Evolutionary conservation across 2,113 vertebrate genomes (phyloP), one percentile per base, ranked within the genome.

Genomic region (Thalassarche chlororhynchos): DNA sequence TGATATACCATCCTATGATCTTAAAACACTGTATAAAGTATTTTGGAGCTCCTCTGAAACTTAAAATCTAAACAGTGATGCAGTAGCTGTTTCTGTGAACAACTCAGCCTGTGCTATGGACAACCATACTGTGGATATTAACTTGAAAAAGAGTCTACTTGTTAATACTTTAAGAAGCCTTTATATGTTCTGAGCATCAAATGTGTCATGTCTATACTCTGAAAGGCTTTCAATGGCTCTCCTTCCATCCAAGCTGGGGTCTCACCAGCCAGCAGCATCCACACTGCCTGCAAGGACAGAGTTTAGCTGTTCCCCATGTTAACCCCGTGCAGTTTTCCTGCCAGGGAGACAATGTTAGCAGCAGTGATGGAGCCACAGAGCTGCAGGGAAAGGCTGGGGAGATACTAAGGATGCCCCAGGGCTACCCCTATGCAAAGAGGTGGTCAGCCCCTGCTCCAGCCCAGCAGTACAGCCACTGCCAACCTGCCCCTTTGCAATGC

Each of bases 401-500:
- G 44, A 36, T 17, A 9, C 12, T 17, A 40, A 25, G 12, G 18
- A 26, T 58, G n/a, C 15, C 64, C 32, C 51, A 74, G 12, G n/a
- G 8, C 20, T 70, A 28, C 11, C 19, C 8, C 55, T 55, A 42
- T n/a, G 42, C 0, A 8, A 86, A 94, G 76, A 46, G 29, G 24
- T 1, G 10, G n/a, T 46, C 60, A 60, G 34, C 11, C 2, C 17
- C 40, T 71, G 38, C 34, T 76, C 24, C 52, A 86, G 47, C 52
- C 62, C 57, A 61, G 47, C 57, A 44, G 17, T 44, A 36, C 23
- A 29, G 61, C 19, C 51, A 29, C 26, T 58, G 40, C 61, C 85
- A 84, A 10, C 49, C 7, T 21, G 32, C 5, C 40, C 29, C 29
- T 65, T 32, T 20, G 28, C 23, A 52, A 23, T 0, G 0, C 10